Base-by-base conservation (phyloP, 1,140 invertebrate genomes). In the Hormaphis cornu region DNA sequence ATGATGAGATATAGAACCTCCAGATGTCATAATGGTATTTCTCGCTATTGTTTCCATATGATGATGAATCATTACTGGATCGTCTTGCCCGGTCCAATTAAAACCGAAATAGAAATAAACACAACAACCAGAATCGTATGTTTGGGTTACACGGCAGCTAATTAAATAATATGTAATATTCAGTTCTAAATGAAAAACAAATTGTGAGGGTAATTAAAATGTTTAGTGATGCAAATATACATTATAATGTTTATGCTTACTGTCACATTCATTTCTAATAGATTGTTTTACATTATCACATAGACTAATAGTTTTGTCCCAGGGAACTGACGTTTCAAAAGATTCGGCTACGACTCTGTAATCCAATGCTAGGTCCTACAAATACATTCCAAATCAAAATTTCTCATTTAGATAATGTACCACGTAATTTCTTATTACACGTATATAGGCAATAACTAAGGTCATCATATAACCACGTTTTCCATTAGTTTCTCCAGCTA, bases 71-170 rank as follows among this genome's bases (percentile, higher is more conserved):
- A 84, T 78, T 2, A 96, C 85, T 0, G 93, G 90, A 78, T 94
- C 83, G 20, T 77, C 72, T 16, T 89, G 78, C 9, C 83, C 80
- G 6, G 77, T 75, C 76, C 88, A 89, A 76, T 91, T 94, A 78
- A 96, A 95, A 0, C 85, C 96, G 82, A 98, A 94, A 78, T 99
- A 99, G 79, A 99, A 98, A 78, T 99, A 99, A 59, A 98, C 88
- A 77, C 95, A 97, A 74, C 95, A 95, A 0, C 97, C 96, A 2
- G 89, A 87, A 78, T 99, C 97, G 76, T 99, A 97, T 1, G 93
- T 95, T 80, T 99, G 96, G 6, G 95, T 98, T 0, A 98, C 89
- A 7, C 96, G 80, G 75, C 86, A 90, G 2, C 89, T 90, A 10
- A 91, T 83, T 35, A 90, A 81, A 72, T 81, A 87, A 69, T 85